Evolutionary conservation across 2,888 invertebrate genomes (phyloP).

Genomic region (Amblyjoppa fuscipennis): DNA sequence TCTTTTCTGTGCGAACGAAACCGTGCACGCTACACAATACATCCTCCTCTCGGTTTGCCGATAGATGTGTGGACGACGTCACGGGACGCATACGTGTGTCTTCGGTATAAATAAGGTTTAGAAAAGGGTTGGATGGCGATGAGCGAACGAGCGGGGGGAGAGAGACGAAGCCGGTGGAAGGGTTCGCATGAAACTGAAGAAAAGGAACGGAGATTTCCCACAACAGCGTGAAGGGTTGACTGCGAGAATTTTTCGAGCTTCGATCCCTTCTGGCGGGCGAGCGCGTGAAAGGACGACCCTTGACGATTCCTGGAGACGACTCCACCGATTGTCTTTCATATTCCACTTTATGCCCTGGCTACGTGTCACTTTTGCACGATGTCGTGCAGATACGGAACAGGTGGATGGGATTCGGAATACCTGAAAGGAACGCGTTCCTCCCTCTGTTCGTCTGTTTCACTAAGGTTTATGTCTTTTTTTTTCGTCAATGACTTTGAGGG

Average conservation of each 20-base stretch:
- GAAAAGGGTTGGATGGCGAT: conserved; percentile 30
- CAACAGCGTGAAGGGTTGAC: conserved; percentile 40
- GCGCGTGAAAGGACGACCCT: conserved; percentile 51
- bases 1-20: conserved; percentile 25
- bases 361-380: conserved; percentile 26
- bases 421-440: background rate
- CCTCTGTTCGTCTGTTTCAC: background rate
- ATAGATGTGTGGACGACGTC: background rate
- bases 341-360: conserved; percentile 35
- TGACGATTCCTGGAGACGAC: conserved; percentile 25
- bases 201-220: conserved; percentile 45
- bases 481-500: conserved; percentile 31
- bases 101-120: conserved; percentile 43
- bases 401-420: conserved; percentile 37
- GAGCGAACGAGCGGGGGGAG: conserved; percentile 65
- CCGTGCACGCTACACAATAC: conserved; percentile 30
- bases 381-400: conserved; percentile 34
- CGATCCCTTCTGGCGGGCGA: conserved; percentile 25
- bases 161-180: conserved; percentile 37
- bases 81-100: conserved; percentile 2
- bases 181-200: conserved; percentile 52
- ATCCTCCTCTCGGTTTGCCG: background rate
- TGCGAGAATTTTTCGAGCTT: conserved; percentile 22
- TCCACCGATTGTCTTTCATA: conserved; percentile 27
- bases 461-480: conserved; percentile 4